Percentiles rank a stretch among this genome's conserved stretches.
Evolutionary conservation across 2,888 invertebrate genomes (phyloP).

Genomic region (Sarcophaga subvicina): DNA sequence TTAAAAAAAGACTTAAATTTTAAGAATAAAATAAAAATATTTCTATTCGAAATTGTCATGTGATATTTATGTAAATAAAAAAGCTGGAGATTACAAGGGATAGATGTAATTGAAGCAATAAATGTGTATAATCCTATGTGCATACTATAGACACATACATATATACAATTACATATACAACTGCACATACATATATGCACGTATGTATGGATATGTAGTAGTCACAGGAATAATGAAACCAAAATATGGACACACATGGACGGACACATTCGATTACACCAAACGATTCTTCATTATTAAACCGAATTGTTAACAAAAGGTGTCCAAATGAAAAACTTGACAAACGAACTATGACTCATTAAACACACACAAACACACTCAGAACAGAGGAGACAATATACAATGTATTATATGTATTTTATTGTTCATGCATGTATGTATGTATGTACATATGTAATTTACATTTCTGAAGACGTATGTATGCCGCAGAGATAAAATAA

Average conservation of each 20-base stretch:
- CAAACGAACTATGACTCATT: constrained; percentile 32
- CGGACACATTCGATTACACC: neutral
- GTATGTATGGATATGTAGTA: neutral
- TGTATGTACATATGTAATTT: neutral
- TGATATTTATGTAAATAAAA: too few species aligned
- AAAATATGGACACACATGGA: neutral
- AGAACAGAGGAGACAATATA: neutral
- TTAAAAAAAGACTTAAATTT: too few species aligned
- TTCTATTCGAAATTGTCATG: too few species aligned
- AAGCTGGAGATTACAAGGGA: too few species aligned
- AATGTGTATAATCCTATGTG: too few species aligned
- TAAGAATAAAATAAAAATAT: too few species aligned
- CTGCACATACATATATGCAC: neutral
- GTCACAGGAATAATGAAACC: constrained; percentile 13
- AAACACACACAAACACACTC: neutral
- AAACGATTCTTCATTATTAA: constrained; percentile 3
- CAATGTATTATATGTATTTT: too few species aligned
- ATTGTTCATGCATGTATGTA: too few species aligned
- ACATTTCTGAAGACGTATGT: neutral
- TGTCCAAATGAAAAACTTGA: constrained; percentile 22
- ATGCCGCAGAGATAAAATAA: constrained; percentile 24
- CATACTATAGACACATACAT: neutral
- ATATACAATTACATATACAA: neutral
- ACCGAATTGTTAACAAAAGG: constrained; percentile 33
- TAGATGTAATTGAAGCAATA: too few species aligned